Conservation (phyloP, 2,888 invertebrate species). For the Azorinus chamasolen region DNA sequence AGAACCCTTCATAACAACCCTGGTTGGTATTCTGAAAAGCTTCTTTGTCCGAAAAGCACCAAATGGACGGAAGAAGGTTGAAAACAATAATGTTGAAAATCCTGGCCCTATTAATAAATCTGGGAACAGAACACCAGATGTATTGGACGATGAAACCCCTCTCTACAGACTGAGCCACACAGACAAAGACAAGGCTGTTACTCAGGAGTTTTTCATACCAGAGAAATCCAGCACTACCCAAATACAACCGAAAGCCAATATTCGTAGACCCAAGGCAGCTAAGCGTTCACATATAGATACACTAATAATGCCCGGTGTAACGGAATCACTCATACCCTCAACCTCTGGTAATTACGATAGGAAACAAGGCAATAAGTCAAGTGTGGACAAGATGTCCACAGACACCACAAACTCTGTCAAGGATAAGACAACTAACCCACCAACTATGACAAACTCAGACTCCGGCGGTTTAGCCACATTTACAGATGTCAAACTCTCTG, state of each 20-base stretch:
- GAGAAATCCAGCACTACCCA: constrained; percentile 74
- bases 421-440: constrained; percentile 26
- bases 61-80: constrained; percentile 39
- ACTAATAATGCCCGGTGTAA: constrained; percentile 24
- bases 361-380: constrained; percentile 53
- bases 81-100: constrained; percentile 58
- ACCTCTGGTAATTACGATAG: constrained; percentile 34
- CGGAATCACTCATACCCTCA: constrained; percentile 17
- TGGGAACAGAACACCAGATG: constrained; percentile 28
- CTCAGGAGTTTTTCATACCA: constrained; percentile 59
- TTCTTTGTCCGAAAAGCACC: constrained; percentile 62
- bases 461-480: constrained; percentile 38
- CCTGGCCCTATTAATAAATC: constrained; percentile 29
- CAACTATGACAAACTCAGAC: constrained; percentile 41
- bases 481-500: constrained; percentile 37
- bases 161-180: constrained; percentile 14
- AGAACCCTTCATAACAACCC: constrained; percentile 63
- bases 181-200: constrained; percentile 42
- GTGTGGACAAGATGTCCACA: constrained; percentile 47
- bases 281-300: constrained; percentile 57
- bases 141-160: constrained; percentile 5
- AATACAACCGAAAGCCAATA: constrained; percentile 59
- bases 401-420: constrained; percentile 53
- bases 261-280: constrained; percentile 70
- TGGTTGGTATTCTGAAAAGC: constrained; percentile 62